These are phyloP conservation scores for Trissonchulus latispiculum DNA, from an alignment of 2,888 invertebrate genomes.

Conservation along the genomic window DNA sequence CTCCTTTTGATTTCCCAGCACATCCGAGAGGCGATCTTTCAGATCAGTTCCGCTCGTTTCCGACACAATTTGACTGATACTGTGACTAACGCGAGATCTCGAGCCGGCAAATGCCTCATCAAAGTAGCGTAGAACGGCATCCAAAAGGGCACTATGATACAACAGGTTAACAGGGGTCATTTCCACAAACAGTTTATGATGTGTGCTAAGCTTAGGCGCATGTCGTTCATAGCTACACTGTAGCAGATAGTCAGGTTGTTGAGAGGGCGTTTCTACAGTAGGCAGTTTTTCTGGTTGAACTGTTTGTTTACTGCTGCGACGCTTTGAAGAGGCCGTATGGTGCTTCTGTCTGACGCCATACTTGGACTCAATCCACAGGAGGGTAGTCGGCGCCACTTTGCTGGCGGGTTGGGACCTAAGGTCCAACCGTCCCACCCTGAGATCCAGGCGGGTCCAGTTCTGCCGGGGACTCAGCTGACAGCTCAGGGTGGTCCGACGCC, in stretches of 20 bases:
- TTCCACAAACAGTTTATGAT: slow-evolving; percentile 35
- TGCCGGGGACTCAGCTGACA: slow-evolving; percentile 31
- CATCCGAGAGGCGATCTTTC: neutral
- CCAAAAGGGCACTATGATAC: slow-evolving; percentile 31
- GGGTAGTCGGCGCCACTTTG: neutral
- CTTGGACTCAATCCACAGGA: neutral
- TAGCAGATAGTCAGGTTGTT: slow-evolving; percentile 22
- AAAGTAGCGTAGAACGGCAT: neutral
- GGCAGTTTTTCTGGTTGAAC: too few relatives aligned
- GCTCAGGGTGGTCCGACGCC: neutral
- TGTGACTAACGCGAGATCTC: neutral
- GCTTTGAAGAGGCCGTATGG: too few relatives aligned
- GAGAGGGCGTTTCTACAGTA: too few relatives aligned
- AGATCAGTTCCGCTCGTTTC: neutral
- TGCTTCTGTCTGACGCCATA: neutral
- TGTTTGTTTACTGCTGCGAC: neutral
- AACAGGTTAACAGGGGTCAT: slow-evolving; percentile 37
- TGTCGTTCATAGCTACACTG: slow-evolving; percentile 35
- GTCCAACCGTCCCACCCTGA: slow-evolving; percentile 31
- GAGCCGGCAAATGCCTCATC: neutral
- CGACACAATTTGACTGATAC: neutral
- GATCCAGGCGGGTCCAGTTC: slow-evolving; percentile 32
- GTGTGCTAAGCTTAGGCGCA: slow-evolving; percentile 33
- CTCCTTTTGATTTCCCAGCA: neutral
- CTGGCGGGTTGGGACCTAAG: neutral